Percentiles rank a stretch among this genome's conserved stretches.
Conservation (phyloP, 2,888 invertebrate genomes). For the Xestia rhomboidea region DNA sequence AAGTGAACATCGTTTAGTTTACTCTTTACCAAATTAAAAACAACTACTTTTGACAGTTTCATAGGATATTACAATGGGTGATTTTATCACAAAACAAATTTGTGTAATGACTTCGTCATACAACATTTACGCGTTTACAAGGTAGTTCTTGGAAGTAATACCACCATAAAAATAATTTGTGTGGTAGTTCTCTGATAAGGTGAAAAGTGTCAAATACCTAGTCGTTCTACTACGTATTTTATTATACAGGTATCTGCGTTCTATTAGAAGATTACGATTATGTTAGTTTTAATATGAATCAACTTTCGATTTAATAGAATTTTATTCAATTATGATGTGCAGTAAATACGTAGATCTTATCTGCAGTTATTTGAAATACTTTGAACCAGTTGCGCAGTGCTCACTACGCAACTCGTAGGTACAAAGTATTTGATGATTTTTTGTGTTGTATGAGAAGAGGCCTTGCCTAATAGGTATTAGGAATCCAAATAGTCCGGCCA, state of each 20-base stretch:
- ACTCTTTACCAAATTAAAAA: background rate
- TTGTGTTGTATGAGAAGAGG: background rate
- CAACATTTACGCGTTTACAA: background rate
- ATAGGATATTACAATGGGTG: background rate
- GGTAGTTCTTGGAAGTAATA: background rate
- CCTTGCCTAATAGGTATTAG: background rate
- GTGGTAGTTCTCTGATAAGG: constrained; percentile 16
- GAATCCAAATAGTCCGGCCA: background rate
- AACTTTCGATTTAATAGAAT: constrained; percentile 6
- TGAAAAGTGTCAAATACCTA: constrained; percentile 16
- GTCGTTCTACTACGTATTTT: constrained; percentile 13
- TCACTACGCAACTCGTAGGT: no score
- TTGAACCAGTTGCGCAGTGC: background rate
- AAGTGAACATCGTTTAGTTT: background rate
- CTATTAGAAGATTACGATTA: constrained; percentile 22
- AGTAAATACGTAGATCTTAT: constrained; percentile 1
- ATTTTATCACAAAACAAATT: background rate
- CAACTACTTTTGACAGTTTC: background rate
- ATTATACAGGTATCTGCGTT: background rate
- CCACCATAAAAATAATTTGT: background rate
- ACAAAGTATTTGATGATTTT: background rate
- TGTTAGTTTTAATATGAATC: constrained; percentile 12
- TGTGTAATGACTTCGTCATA: background rate
- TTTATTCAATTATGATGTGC: constrained; percentile 1
- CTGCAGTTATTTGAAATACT: constrained; percentile 3